Evolutionary conservation across 2,888 invertebrate species (phyloP), one percentile per base, ranked within the genome.

Genomic region (Carabus problematicus): DNA sequence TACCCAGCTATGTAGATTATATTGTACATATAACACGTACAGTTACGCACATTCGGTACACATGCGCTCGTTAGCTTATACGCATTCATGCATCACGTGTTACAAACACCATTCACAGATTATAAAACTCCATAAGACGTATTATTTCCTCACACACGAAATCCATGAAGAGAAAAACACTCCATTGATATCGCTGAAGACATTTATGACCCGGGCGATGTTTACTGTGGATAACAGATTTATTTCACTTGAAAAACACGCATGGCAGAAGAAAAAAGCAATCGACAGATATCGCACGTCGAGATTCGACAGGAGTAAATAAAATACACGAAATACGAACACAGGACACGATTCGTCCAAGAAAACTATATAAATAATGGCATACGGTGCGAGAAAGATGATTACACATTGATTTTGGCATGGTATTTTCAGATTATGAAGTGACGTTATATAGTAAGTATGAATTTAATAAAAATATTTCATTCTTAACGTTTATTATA

Each of bases 151-250:
- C 29, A 29, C 29, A 29, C 29, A 3, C 29, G 3, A 29, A 61
- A 61, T 61, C 39, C 49, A 42, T 61, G 56, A 56, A 54, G 56
- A 64, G 64, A 43, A 55, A 52, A 64, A 56, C 64, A 56, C n/a
- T 63, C 47, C 64, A 64, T 64, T 64, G 64, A 64, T 64, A 64
- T 56, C 56, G 41, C 54, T 18, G 40, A 45, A 55, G 56, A 64
- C 64, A 64, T 64, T 64, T 56, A 56, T 64, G 64, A 64, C 64
- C 64, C 64, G 29, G 55, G n/a, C 29, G 63, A 56, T 64, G 64
- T 64, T 64, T 64, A 64, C 64, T 56, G 56, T 47, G 64, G 64
- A 64, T 64, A 64, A 64, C 64, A 56, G 56, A 56, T 64, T 56
- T 64, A 64, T 64, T 39, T 56, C 45, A 41, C 55, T 56, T 39